Conservation (phyloP, 2,888 invertebrate genomes). For the Cynaeus angustus region DNA sequence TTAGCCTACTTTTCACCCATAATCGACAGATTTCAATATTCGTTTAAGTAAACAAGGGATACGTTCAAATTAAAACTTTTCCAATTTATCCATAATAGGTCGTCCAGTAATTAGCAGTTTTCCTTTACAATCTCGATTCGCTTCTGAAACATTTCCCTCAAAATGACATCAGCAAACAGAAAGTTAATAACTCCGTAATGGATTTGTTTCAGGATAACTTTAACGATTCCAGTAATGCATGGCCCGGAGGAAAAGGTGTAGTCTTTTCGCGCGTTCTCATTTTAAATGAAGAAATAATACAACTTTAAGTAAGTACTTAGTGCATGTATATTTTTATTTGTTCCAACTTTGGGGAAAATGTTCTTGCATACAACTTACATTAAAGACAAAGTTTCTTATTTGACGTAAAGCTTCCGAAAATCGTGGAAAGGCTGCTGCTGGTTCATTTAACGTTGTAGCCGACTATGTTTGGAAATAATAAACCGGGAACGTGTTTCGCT, state of each 20-base stretch:
- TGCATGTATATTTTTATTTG: not conserved
- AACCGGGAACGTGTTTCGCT: constrained; percentile 57
- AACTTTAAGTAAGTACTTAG: constrained; percentile 35
- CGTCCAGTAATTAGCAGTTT: constrained; percentile 26
- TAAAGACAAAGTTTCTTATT: constrained; percentile 10
- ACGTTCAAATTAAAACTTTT: constrained; percentile 29
- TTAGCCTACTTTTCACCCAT: no score
- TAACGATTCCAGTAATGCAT: not conserved
- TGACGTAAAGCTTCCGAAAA: constrained; percentile 17
- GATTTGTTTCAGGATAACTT: constrained; percentile 28
- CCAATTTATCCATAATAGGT: constrained; percentile 11
- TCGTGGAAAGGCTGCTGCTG: constrained; percentile 40
- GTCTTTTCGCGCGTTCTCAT: constrained; percentile 5
- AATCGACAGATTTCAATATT: no score
- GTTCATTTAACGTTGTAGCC: constrained; percentile 51
- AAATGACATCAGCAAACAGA: constrained; percentile 25
- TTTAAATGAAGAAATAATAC: constrained; percentile 39
- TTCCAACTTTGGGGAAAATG: no score
- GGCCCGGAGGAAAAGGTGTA: constrained; percentile 17
- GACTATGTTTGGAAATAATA: constrained; percentile 58
- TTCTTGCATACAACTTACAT: constrained; percentile 13
- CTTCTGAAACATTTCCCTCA: constrained; percentile 12
- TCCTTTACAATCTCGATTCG: not conserved
- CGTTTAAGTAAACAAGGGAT: constrained; percentile 18
- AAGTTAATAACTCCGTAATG: constrained; percentile 27